A percentile compares a stretch with the other conserved stretches of the same genome.
These are phyloP conservation scores for Micromussa lordhowensis DNA, from an alignment of 92 coral and sea anemone genomes.

Conservation along the genomic window DNA sequence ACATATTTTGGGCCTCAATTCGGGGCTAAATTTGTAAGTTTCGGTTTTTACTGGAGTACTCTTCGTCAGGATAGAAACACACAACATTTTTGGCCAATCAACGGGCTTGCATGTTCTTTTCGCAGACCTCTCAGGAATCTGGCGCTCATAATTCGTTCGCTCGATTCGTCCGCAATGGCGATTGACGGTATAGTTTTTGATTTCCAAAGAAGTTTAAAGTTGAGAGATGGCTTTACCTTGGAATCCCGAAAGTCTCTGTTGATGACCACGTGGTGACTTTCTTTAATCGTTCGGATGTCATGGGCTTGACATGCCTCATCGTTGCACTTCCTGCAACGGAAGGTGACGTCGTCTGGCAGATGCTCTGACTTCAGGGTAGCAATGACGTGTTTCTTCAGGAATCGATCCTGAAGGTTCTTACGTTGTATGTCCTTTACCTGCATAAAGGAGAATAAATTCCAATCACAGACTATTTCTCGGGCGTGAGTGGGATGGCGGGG, in stretches of 20 bases:
- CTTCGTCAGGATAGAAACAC: neutral
- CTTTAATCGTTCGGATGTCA: slow-evolving; percentile 69
- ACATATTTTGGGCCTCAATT: neutral
- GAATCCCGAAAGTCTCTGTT: slow-evolving; percentile 61
- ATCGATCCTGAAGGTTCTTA: slow-evolving; percentile 57
- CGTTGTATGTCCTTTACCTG: slow-evolving; percentile 61
- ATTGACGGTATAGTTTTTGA: too few species aligned
- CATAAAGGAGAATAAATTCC: neutral
- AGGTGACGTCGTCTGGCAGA: slow-evolving; percentile 70
- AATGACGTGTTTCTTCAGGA: slow-evolving; percentile 44
- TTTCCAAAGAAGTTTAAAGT: neutral
- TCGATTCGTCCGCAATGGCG: too few species aligned
- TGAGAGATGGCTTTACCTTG: slow-evolving; percentile 24
- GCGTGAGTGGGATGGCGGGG: too few species aligned
- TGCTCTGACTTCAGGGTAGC: slow-evolving; percentile 32
- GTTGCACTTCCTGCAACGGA: slow-evolving; percentile 83
- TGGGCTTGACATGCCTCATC: slow-evolving; percentile 84
- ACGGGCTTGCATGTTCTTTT: too few species aligned
- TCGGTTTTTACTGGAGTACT: neutral
- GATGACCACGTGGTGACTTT: slow-evolving; percentile 63
- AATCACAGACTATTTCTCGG: neutral
- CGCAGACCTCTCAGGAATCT: too few species aligned
- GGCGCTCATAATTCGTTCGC: too few species aligned
- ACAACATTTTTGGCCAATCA: too few species aligned
- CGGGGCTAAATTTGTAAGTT: neutral